Evolutionary conservation across 2,113 vertebrate species (phyloP).

Genomic region (Pholis gunnellus): DNA sequence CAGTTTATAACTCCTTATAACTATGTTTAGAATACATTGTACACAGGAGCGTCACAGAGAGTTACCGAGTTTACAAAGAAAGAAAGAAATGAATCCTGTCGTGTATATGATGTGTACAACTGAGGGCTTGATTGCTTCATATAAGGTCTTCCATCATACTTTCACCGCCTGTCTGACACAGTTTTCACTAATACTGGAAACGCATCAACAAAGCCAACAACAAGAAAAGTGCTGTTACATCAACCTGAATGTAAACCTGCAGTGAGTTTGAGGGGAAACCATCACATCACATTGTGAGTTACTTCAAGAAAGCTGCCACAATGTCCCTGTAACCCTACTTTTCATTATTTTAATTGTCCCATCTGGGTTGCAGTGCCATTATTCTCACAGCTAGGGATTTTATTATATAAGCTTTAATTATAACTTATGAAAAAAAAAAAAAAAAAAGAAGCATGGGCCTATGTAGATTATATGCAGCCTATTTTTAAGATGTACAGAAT

Average conservation of each 20-base stretch:
- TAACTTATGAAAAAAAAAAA: constrained; percentile 19
- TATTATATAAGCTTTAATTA: constrained; percentile 40
- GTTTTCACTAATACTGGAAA: background rate
- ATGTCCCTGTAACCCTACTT: background rate
- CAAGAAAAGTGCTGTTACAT: background rate
- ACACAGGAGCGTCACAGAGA: background rate
- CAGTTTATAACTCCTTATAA: background rate
- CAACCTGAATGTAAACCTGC: background rate
- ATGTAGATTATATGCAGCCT: constrained; percentile 20
- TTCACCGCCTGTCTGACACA: background rate
- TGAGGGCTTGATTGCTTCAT: constrained; percentile 2
- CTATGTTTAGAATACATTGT: background rate
- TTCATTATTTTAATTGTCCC: constrained; percentile 23
- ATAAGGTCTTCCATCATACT: background rate
- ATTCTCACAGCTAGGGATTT: constrained; percentile 22
- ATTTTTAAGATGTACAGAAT: constrained; percentile 15
- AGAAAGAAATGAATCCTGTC: background rate
- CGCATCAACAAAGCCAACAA: background rate
- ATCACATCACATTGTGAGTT: background rate
- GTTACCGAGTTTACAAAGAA: background rate
- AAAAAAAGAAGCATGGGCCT: background rate
- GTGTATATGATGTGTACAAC: background rate
- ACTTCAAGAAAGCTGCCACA: constrained; percentile 17
- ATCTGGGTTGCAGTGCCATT: constrained; percentile 11
- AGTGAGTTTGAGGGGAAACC: background rate